These are phyloP conservation scores for Ferdinandea cuprea DNA, from an alignment of 2,888 invertebrate genomes.

Conservation along the genomic window DNA sequence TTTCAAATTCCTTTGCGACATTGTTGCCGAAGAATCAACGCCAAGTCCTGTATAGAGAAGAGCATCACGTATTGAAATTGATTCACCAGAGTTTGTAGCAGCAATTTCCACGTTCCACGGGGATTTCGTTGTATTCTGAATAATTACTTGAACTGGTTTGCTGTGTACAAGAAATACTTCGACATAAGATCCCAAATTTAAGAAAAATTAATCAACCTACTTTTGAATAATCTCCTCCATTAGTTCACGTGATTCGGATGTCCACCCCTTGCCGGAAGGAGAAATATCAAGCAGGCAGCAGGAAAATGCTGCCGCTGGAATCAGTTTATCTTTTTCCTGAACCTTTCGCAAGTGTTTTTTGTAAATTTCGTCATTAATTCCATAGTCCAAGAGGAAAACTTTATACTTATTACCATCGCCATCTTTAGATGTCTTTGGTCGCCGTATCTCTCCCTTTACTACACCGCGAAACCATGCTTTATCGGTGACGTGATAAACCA, in stretches of 20 bases:
- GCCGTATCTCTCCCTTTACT: conserved; percentile 79
- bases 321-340: conserved; percentile 82
- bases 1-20: conserved; percentile 21
- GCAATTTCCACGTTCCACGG: conserved; percentile 83
- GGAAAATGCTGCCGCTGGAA: conserved; percentile 85
- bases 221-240: conserved; percentile 86
- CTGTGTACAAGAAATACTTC: conserved; percentile 72
- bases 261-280: conserved; percentile 84
- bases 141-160: conserved; percentile 76
- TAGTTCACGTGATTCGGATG: conserved; percentile 84
- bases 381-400: conserved; percentile 87
- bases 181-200: not conserved
- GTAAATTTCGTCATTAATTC: conserved; percentile 84
- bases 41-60: conserved; percentile 81
- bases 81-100: conserved; percentile 77
- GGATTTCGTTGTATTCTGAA: conserved; percentile 75
- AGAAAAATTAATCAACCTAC: conserved; percentile 81
- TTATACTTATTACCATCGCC: conserved; percentile 79
- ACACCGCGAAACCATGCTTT: conserved; percentile 87
- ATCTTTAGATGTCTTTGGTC: conserved; percentile 75
- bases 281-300: conserved; percentile 86
- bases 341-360: conserved; percentile 84
- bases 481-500: conserved; percentile 85
- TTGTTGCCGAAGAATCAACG: conserved; percentile 52
- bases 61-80: conserved; percentile 82